These are phyloP conservation scores for Indicator indicator DNA, from an alignment of 2,113 vertebrate species.

Conservation along the genomic window DNA sequence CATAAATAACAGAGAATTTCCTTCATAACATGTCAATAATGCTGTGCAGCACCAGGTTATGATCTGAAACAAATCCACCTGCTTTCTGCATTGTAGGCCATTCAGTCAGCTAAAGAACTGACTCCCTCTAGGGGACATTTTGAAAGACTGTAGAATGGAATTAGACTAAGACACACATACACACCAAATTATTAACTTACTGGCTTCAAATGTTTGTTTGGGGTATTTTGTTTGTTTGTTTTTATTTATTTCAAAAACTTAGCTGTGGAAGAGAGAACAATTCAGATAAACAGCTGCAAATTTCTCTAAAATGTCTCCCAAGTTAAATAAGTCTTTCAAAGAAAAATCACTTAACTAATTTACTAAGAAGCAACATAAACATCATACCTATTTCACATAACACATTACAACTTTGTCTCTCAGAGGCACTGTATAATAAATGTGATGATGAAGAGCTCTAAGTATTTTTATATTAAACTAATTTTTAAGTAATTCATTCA, in stretches of 20 bases:
- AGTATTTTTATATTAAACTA: not conserved
- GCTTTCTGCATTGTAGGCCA: not conserved
- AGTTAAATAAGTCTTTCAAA: not conserved
- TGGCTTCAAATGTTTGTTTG: not conserved
- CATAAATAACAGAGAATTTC: not conserved
- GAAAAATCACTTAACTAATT: not conserved
- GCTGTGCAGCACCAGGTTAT: not conserved
- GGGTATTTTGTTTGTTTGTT: not conserved
- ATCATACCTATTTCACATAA: not conserved
- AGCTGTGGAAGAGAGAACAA: not conserved
- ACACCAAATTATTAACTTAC: not conserved
- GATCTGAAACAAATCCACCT: not conserved
- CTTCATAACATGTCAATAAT: not conserved
- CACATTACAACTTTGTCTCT: not conserved
- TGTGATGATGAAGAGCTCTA: not conserved
- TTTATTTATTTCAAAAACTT: not conserved
- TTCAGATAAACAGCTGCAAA: not conserved
- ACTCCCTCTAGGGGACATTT: not conserved
- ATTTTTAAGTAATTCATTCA: not conserved
- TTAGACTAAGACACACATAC: not conserved
- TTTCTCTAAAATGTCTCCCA: not conserved
- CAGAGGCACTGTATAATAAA: not conserved
- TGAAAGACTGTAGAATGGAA: not conserved
- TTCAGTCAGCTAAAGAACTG: not conserved
- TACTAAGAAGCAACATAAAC: not conserved